Conservation (phyloP, 1,140 invertebrate genomes). For the Anadara kagoshimensis region DNA sequence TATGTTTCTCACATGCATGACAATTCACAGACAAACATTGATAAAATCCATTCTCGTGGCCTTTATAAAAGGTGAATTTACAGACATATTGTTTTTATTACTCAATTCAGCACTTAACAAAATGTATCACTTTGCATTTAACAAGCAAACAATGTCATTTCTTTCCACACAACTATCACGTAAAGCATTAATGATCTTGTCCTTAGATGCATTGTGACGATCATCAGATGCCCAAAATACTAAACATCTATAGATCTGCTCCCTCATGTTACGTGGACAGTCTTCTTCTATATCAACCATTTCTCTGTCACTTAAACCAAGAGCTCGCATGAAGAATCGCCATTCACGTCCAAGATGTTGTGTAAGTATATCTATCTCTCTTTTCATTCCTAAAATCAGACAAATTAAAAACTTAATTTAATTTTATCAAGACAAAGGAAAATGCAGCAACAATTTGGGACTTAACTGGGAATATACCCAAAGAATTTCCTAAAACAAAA, state of each 20-base stretch:
- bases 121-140: too few species aligned
- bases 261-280: slow-evolving; percentile 47
- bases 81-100: too few species aligned
- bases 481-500: too few species aligned
- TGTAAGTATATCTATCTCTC: slow-evolving; percentile 54
- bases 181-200: slow-evolving; percentile 40
- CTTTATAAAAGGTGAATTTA: too few species aligned
- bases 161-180: slow-evolving; percentile 42
- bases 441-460: too few species aligned
- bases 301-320: slow-evolving; percentile 50
- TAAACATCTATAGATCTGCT: slow-evolving; percentile 55
- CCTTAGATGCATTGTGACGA: slow-evolving; percentile 36
- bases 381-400: slow-evolving; percentile 41
- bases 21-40: too few species aligned
- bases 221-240: slow-evolving; percentile 44
- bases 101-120: too few species aligned
- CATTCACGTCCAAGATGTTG: slow-evolving; percentile 55
- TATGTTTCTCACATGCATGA: too few species aligned
- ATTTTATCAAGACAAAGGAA: too few species aligned
- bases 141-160: slow-evolving; percentile 40
- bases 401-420: not conserved
- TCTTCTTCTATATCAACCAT: slow-evolving; percentile 47
- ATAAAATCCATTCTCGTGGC: too few species aligned
- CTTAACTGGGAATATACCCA: too few species aligned
- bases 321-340: slow-evolving; percentile 53